Conservation (phyloP, 2,888 invertebrate genomes). For the Sarcophaga variegata region DNA sequence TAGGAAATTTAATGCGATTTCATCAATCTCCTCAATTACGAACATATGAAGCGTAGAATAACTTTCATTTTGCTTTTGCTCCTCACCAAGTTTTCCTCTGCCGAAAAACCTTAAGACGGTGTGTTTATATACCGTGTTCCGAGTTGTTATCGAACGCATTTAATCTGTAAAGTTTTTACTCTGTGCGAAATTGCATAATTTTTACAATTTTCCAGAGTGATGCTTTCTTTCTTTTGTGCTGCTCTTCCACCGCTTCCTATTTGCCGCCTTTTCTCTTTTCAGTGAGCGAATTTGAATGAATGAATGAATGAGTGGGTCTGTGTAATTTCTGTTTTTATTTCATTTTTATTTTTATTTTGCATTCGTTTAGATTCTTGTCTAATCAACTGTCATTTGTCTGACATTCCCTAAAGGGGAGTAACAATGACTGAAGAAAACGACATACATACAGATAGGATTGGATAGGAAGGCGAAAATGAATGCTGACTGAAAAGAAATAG, state of each 20-base stretch:
- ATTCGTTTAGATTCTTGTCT: slow-evolving; percentile 79
- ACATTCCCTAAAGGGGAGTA: slow-evolving; percentile 77
- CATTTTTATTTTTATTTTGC: slow-evolving; percentile 47
- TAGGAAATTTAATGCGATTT: too few species aligned
- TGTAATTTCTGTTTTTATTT: slow-evolving; percentile 51
- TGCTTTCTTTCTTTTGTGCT: slow-evolving; percentile 71
- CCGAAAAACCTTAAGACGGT: neutral
- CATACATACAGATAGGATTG: slow-evolving; percentile 48
- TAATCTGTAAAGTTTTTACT: slow-evolving; percentile 65
- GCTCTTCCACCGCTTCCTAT: slow-evolving; percentile 1
- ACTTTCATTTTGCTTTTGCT: neutral
- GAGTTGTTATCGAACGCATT: slow-evolving; percentile 61
- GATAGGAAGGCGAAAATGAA: slow-evolving; percentile 16
- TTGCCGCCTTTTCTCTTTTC: slow-evolving; percentile 43
- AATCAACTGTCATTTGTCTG: slow-evolving; percentile 81
- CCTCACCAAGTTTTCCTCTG: slow-evolving; percentile 1
- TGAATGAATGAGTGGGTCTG: slow-evolving; percentile 1
- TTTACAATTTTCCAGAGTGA: slow-evolving; percentile 80
- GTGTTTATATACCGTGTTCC: slow-evolving; percentile 36
- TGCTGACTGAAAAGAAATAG: neutral
- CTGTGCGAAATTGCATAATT: slow-evolving; percentile 78
- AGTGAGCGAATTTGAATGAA: too few species aligned
- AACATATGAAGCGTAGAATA: too few species aligned
- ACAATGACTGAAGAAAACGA: slow-evolving; percentile 73
- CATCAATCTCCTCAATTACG: too few species aligned